Evolutionary conservation across 2,113 vertebrate species (phyloP).

Genomic region (Ptyas mucosa): DNA sequence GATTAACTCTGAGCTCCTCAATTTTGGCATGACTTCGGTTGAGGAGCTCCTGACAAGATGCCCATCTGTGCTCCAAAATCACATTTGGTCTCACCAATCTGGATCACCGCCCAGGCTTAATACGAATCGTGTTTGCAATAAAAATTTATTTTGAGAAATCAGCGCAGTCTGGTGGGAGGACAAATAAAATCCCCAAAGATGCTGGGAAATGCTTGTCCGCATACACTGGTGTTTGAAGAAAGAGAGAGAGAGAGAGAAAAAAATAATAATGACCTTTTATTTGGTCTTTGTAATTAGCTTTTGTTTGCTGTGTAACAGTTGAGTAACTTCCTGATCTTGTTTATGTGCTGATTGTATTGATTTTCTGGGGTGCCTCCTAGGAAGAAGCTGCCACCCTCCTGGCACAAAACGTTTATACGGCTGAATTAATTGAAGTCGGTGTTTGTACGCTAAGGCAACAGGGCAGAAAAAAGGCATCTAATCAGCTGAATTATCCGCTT

Average conservation of each 20-base stretch:
- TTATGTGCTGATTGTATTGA: neutral
- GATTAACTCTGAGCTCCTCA: neutral
- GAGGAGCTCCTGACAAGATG: neutral
- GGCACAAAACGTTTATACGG: neutral
- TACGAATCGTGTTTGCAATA: neutral
- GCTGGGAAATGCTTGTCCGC: neutral
- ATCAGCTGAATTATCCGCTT: neutral
- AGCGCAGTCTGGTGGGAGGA: neutral
- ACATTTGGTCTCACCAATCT: neutral
- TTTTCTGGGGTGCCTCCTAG: neutral
- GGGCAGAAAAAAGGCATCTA: neutral
- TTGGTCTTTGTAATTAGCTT: neutral
- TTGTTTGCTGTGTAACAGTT: neutral
- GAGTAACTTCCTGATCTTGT: conserved; percentile 5
- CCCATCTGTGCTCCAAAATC: neutral
- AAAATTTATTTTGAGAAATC: neutral
- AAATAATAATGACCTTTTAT: neutral
- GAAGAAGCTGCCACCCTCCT: neutral
- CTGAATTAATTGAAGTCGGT: conserved; percentile 13
- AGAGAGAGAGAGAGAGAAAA: neutral
- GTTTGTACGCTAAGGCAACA: neutral
- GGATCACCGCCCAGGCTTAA: neutral
- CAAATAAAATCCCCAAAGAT: neutral
- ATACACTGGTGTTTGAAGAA: neutral
- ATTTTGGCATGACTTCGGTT: neutral